These are phyloP conservation scores for Lutraria rhynchaena DNA, from an alignment of 1,140 invertebrate species.

Conservation along the genomic window DNA sequence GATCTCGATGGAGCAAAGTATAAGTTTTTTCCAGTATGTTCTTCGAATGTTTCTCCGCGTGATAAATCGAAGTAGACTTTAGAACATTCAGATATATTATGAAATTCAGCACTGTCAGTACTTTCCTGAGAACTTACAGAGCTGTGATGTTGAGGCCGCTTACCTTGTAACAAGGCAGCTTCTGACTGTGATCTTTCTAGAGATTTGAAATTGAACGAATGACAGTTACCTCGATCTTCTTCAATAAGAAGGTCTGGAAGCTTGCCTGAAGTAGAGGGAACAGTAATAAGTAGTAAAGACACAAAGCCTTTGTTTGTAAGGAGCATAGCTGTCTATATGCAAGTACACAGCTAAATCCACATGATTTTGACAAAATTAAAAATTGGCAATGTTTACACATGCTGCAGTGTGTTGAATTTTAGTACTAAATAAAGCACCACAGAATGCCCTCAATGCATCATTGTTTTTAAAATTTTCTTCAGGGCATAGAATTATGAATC, in stretches of 20 bases:
- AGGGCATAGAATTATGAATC: too few species aligned
- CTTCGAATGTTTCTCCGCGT: conserved; percentile 58
- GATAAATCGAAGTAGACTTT: conserved; percentile 59
- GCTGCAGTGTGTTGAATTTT: too few species aligned
- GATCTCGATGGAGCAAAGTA: conserved; percentile 53
- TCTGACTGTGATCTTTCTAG: conserved; percentile 75
- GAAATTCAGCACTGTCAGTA: conserved; percentile 2
- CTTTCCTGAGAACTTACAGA: conserved; percentile 34
- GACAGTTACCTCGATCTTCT: conserved; percentile 29
- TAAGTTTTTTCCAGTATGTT: conserved; percentile 49
- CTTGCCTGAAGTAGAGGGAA: conserved; percentile 43
- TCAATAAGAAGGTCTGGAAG: conserved; percentile 55
- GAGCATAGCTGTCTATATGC: too few species aligned
- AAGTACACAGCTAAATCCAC: too few species aligned
- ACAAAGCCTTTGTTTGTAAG: too few species aligned
- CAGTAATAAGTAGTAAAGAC: too few species aligned
- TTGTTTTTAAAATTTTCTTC: too few species aligned
- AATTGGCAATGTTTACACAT: too few species aligned
- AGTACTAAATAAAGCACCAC: too few species aligned
- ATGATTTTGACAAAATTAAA: too few species aligned
- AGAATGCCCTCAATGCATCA: too few species aligned
- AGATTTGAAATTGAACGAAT: conserved; percentile 58
- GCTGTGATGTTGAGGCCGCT: conserved; percentile 11
- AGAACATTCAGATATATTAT: conserved; percentile 54
- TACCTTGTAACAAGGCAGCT: conserved; percentile 63